Percentiles rank a stretch among this genome's conserved stretches.
Conservation (phyloP, 2,797 vertebrate genomes). For the Carduelis carduelis region DNA sequence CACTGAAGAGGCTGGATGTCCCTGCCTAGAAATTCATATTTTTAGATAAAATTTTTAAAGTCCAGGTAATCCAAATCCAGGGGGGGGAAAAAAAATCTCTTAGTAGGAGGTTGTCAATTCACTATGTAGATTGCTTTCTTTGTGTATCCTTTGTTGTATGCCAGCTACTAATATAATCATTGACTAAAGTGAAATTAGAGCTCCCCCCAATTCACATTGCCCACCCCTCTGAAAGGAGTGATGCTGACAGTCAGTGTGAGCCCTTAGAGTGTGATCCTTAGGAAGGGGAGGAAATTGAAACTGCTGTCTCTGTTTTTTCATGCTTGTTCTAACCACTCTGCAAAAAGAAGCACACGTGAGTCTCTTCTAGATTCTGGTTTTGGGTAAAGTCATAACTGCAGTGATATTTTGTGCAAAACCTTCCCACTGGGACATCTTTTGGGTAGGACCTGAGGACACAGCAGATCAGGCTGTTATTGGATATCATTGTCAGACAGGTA, state of each 20-base stretch:
- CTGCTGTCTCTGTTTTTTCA: background rate
- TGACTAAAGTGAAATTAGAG: background rate
- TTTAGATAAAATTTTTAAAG: background rate
- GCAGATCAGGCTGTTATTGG: background rate
- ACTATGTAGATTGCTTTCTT: background rate
- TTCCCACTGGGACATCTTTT: background rate
- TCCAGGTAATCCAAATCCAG: background rate
- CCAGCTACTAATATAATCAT: background rate
- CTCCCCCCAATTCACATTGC: background rate
- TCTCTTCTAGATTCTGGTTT: background rate
- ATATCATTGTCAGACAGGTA: background rate
- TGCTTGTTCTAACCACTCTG: background rate
- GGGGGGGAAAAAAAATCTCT: too few species aligned
- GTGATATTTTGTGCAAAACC: background rate
- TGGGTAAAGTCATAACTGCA: background rate
- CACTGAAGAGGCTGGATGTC: background rate
- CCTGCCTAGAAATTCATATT: background rate
- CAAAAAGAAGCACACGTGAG: background rate
- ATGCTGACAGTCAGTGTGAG: fast-evolving
- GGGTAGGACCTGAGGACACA: background rate
- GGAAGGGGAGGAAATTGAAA: background rate
- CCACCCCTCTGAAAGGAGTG: background rate
- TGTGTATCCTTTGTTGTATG: background rate
- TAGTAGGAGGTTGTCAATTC: background rate
- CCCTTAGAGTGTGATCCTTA: background rate